phyloP scores from a whole-genome alignment of 2,888 invertebrate species.

The Drosophila kuntzei region DNA sequence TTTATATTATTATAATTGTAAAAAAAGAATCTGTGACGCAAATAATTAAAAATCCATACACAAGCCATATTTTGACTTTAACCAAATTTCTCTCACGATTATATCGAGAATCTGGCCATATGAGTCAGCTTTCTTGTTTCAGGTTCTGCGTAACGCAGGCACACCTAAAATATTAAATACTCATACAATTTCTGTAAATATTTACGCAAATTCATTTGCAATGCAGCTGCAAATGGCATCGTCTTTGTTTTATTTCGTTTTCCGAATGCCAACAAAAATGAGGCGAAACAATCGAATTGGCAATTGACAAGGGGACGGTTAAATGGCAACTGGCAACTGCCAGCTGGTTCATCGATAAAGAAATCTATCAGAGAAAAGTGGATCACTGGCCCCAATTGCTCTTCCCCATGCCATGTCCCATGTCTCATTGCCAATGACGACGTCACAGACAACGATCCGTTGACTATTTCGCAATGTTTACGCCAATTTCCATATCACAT shows the following conservation, averaged over 20 bases:
- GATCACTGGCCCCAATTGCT: slow-evolving; percentile 59
- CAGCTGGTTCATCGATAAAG: slow-evolving; percentile 40
- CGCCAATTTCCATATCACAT: slow-evolving; percentile 59
- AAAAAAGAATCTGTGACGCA: slow-evolving; percentile 29
- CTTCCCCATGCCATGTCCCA: slow-evolving; percentile 9
- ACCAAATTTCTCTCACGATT: slow-evolving; percentile 36
- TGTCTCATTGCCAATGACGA: slow-evolving; percentile 51
- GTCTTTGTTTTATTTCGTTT: slow-evolving; percentile 18
- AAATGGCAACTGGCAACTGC: slow-evolving; percentile 32
- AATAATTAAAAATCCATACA: slow-evolving; percentile 40
- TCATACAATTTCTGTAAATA: slow-evolving; percentile 54
- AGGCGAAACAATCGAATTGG: slow-evolving; percentile 23
- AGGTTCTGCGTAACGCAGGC: slow-evolving; percentile 21
- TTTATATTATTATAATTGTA: slow-evolving; percentile 5
- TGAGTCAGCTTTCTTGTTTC: slow-evolving; percentile 22
- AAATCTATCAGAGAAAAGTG: slow-evolving; percentile 55
- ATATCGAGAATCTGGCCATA: slow-evolving; percentile 20
- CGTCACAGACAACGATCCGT: slow-evolving; percentile 34
- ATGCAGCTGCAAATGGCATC: slow-evolving; percentile 31
- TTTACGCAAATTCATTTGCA: slow-evolving; percentile 61
- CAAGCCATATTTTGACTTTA: background rate
- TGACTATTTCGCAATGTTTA: slow-evolving; percentile 26
- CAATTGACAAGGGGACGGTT: background rate
- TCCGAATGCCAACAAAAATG: slow-evolving; percentile 19
- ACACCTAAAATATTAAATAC: slow-evolving; percentile 48